Conservation (phyloP, 1,140 invertebrate species). For the Zaprionus nigranus region DNA sequence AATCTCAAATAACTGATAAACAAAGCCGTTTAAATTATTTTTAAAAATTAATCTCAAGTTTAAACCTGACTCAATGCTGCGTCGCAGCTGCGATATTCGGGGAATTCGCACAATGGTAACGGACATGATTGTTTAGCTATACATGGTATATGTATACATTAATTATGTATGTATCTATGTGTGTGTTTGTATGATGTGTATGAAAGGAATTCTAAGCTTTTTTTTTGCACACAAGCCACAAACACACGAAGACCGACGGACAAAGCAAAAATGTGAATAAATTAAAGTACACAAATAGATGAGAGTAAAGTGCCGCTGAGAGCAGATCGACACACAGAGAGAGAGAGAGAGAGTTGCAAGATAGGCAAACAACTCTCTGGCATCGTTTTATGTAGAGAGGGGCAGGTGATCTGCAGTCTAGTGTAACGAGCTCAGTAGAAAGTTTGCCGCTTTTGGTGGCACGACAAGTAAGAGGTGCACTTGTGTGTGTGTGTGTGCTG, state of each 20-base stretch:
- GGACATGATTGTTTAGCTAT: constrained; percentile 16
- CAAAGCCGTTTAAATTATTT: constrained; percentile 3
- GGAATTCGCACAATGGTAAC: constrained; percentile 22
- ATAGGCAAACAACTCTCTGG: constrained; percentile 4
- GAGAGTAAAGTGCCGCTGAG: neutral
- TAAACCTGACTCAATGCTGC: neutral
- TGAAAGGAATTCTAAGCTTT: constrained; percentile 24
- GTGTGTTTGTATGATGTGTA: neutral
- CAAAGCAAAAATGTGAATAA: constrained; percentile 32
- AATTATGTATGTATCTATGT: neutral
- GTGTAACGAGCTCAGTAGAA: constrained; percentile 63
- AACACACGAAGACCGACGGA: neutral
- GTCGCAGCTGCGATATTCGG: constrained; percentile 8
- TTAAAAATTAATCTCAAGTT: neutral
- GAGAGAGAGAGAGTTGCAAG: neutral
- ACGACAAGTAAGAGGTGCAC: constrained; percentile 10
- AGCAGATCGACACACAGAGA: constrained; percentile 4
- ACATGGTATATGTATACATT: neutral
- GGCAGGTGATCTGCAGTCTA: constrained; percentile 13
- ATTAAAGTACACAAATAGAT: neutral
- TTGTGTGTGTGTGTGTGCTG: constrained; percentile 1
- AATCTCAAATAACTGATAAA: constrained; percentile 10
- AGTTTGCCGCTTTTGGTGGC: constrained; percentile 54
- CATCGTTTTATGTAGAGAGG: neutral
- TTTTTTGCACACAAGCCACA: constrained; percentile 1